Evolutionary conservation across 2,888 invertebrate species (phyloP).

Genomic region (Apocheima hispidaria): DNA sequence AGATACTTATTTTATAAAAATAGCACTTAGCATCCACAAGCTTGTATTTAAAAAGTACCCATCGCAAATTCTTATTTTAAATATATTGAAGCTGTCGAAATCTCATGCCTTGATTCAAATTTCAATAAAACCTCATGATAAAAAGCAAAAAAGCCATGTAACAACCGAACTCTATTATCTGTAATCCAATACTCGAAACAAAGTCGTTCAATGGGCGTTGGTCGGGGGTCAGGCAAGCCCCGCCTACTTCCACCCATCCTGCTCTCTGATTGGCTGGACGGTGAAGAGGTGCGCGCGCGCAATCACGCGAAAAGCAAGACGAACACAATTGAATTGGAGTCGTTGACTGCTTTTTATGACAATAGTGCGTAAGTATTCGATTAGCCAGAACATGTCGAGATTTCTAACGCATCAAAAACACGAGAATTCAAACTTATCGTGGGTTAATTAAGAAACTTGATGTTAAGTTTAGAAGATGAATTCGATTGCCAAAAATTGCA

Average conservation of each 20-base stretch:
- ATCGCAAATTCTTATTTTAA: constrained; percentile 46
- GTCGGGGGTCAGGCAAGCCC: constrained; percentile 57
- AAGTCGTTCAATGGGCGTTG: constrained; percentile 65
- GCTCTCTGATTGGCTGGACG: constrained; percentile 65
- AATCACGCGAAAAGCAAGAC: constrained; percentile 56
- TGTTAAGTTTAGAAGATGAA: too few species aligned
- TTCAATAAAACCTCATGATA: constrained; percentile 62
- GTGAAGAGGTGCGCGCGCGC: constrained; percentile 66
- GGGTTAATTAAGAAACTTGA: too few species aligned
- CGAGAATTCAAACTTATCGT: neutral
- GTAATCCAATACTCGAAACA: constrained; percentile 73
- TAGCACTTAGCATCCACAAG: neutral
- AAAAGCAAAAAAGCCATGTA: constrained; percentile 56
- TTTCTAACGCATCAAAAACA: neutral
- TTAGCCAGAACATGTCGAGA: neutral
- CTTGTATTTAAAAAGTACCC: constrained; percentile 24
- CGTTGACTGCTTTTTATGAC: constrained; percentile 68
- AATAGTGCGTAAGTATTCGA: constrained; percentile 40
- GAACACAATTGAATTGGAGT: constrained; percentile 76
- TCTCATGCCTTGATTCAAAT: constrained; percentile 58
- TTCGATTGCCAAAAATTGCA: too few species aligned
- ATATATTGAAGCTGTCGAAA: constrained; percentile 56
- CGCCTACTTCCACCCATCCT: constrained; percentile 62
- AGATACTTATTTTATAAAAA: neutral
- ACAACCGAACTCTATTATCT: constrained; percentile 69